These are phyloP conservation scores for Aurelia aurita DNA, from an alignment of 30 jellyfish, hydroid and myxozoan genomes.

Conservation along the genomic window DNA sequence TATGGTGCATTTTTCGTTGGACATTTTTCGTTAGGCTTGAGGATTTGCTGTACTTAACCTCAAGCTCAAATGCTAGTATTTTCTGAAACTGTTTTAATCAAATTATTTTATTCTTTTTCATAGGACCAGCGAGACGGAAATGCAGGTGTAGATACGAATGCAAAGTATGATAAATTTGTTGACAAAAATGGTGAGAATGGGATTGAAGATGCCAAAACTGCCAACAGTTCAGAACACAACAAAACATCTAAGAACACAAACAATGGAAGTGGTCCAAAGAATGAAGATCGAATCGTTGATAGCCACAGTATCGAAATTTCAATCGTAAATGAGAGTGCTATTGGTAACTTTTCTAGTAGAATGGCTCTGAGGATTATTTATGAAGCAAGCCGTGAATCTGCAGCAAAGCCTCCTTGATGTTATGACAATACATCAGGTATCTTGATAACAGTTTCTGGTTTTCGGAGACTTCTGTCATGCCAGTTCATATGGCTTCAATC, in stretches of 20 bases:
- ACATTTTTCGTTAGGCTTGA: too few species aligned
- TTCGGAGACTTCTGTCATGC: too few species aligned
- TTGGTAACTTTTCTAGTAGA: constrained; percentile 1
- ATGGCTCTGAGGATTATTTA: constrained; percentile 24
- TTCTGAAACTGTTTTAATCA: not conserved
- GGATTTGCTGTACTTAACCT: not conserved
- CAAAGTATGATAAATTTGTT: not conserved
- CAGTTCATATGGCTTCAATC: too few species aligned
- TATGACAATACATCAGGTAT: not conserved
- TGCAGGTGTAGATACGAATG: not conserved
- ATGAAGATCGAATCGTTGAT: not conserved
- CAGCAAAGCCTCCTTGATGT: not conserved
- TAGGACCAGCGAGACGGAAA: not conserved
- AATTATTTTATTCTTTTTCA: not conserved
- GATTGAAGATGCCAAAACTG: not conserved
- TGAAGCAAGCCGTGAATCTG: constrained; percentile 21
- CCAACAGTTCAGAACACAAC: not conserved
- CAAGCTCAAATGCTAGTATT: not conserved
- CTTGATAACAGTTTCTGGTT: too few species aligned
- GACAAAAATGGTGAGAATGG: not conserved
- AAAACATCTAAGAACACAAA: not conserved
- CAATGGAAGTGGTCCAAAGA: not conserved
- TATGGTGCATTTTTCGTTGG: too few species aligned
- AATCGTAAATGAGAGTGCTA: not conserved
- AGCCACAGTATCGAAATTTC: constrained; percentile 3